Evolutionary conservation across 2,113 vertebrate species (phyloP).

Genomic region (Vombatus ursinus): DNA sequence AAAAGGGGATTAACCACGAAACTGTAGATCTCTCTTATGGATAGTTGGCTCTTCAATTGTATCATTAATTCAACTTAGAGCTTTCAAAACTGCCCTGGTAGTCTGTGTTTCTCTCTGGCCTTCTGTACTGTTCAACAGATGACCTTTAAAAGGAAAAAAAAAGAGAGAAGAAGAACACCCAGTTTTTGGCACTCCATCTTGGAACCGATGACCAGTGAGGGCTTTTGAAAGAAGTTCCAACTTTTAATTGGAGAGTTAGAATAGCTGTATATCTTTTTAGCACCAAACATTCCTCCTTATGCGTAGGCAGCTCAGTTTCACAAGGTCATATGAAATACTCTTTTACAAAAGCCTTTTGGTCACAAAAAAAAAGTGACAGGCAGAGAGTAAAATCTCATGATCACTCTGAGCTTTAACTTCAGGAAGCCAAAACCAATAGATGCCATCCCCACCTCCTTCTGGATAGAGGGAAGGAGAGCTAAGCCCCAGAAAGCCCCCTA

Average conservation of each 20-base stretch:
- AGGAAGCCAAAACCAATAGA: background rate
- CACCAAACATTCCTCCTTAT: background rate
- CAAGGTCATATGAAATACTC: background rate
- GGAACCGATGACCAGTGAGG: background rate
- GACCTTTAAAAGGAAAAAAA: background rate
- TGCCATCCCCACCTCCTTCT: background rate
- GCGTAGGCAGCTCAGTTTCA: background rate
- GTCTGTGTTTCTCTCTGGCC: background rate
- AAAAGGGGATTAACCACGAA: background rate
- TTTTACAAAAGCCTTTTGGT: background rate
- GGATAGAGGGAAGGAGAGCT: background rate
- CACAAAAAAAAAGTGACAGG: background rate
- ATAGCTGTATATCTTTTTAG: background rate
- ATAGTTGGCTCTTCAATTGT: background rate
- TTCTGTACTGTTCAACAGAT: background rate
- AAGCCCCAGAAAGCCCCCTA: background rate
- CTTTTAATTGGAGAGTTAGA: constrained; percentile 7
- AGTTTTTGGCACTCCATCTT: background rate
- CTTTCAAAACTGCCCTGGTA: background rate
- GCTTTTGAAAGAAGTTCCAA: background rate
- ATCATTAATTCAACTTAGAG: background rate
- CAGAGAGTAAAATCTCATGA: background rate
- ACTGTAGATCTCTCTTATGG: background rate
- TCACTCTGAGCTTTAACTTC: background rate
- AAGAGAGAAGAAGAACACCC: background rate